These are phyloP conservation scores for Teleopsis dalmanni DNA, from an alignment of 1,140 invertebrate species.

Conservation along the genomic window DNA sequence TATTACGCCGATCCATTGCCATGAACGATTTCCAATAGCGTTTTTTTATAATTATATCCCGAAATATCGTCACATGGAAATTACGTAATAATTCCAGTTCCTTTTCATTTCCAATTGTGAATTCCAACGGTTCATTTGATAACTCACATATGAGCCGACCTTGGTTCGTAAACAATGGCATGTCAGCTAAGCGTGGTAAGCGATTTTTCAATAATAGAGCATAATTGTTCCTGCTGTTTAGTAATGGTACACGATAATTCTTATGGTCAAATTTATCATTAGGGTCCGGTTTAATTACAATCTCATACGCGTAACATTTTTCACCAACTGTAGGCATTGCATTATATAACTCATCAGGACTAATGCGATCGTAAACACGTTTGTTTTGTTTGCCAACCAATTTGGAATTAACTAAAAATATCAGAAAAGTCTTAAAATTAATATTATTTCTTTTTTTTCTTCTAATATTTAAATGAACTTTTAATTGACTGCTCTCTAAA, in stretches of 20 bases:
- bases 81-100: slow-evolving; percentile 27
- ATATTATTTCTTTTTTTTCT: too few relatives aligned
- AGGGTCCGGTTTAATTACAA: slow-evolving; percentile 20
- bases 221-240: slow-evolving; percentile 43
- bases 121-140: slow-evolving; percentile 48
- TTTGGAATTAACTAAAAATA: slow-evolving; percentile 10
- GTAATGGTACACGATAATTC: slow-evolving; percentile 31
- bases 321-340: slow-evolving; percentile 24
- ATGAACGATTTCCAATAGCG: slow-evolving; percentile 71
- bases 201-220: slow-evolving; percentile 53
- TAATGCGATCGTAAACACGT: slow-evolving; percentile 62
- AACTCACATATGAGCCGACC: slow-evolving; percentile 64
- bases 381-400: slow-evolving; percentile 60
- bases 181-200: slow-evolving; percentile 55
- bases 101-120: slow-evolving; percentile 52
- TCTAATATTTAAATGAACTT: too few relatives aligned
- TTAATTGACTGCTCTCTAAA: too few relatives aligned
- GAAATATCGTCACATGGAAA: slow-evolving; percentile 64
- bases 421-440: neutral
- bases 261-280: slow-evolving; percentile 19
- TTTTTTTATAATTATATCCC: slow-evolving; percentile 61
- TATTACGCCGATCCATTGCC: slow-evolving; percentile 54
- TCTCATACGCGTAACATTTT: slow-evolving; percentile 27
- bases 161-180: slow-evolving; percentile 78
- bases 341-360: slow-evolving; percentile 24